phyloP scores from a whole-genome alignment of 2,113 vertebrate genomes.

The Falcunculus frontatus region DNA sequence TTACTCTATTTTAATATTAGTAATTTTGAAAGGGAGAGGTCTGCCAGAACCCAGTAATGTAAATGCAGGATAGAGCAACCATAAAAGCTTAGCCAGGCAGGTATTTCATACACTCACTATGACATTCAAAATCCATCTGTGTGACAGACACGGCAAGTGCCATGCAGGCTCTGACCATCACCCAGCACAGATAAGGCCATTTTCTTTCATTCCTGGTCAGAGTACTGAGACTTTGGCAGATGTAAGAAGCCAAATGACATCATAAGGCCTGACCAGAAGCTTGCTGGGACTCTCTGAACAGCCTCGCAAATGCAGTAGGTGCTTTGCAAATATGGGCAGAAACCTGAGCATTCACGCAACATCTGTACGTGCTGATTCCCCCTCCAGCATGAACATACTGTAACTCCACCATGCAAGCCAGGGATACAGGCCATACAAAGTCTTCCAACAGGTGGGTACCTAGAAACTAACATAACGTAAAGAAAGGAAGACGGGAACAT shows the following conservation, averaged over 20 bases:
- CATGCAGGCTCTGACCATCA: neutral
- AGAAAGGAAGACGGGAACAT: neutral
- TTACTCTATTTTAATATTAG: neutral
- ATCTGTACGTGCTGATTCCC: neutral
- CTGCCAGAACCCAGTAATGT: neutral
- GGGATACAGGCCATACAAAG: neutral
- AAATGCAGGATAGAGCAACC: neutral
- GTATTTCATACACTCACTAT: neutral
- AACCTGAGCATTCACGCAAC: fast-evolving
- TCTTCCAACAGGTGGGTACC: neutral
- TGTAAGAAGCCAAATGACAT: neutral
- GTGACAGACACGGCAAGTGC: neutral
- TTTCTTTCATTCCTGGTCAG: neutral
- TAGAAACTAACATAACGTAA: neutral
- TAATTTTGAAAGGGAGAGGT: neutral
- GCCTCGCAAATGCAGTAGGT: neutral
- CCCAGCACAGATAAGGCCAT: neutral
- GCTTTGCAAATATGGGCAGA: neutral
- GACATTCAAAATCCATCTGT: neutral
- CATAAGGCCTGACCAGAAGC: neutral
- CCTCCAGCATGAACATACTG: neutral
- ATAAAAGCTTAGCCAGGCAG: neutral
- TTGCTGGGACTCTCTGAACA: neutral
- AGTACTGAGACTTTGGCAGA: neutral
- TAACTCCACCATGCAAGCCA: neutral